Base-by-base conservation (phyloP, 2,113 vertebrate species). In the Oenanthe melanoleuca region DNA sequence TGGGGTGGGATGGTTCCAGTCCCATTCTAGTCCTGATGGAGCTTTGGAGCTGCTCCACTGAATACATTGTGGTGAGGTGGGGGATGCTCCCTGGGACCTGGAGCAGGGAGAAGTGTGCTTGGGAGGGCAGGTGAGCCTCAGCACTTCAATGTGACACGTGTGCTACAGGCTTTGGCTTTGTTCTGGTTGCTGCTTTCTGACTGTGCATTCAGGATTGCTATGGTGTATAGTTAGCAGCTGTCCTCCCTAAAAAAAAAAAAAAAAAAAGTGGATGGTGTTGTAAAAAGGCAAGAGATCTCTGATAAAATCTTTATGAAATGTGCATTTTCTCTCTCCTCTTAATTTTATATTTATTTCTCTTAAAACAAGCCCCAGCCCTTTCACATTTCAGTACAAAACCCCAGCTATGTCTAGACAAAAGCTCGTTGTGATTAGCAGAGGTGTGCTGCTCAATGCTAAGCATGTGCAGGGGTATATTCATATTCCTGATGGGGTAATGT, bases 71-170 rank as follows among this genome's bases (percentile, higher is more conserved):
- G 45, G 10, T 34, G 44, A 47, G 49, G 44, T 1, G 2, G 14
- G 37, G 45, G 60, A 4, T 69, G 55, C 31, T 33, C 31, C 22
- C 12, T 16, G 31, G 29, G 31, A 18, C 33, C 25, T 8, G 12
- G 53, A 49, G 40, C 20, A n/a, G 72, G 47, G 18, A 56, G 28
- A 72, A 63, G 5, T 13, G 28, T 7, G 14, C 23, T 28, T 21
- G 25, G 63, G 60, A 80, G 77, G 44, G 56, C 52, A 42, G 69
- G 47, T 44, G 49, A 79, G 21, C 31, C 73, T 80, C 0, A 0
- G 9, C 5, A 2, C 5, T 67, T 33, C 42, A 29, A 1, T 8
- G 34, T 1, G 1, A 17, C 0, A 1, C 0, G 0, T 64, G 25
- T 0, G 5, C 45, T 77, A 57, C 42, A n/a, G 31, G 34, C n/a